Base-by-base conservation (phyloP, 2,888 invertebrate species). In the Liopterus haemorrhoidalis region DNA sequence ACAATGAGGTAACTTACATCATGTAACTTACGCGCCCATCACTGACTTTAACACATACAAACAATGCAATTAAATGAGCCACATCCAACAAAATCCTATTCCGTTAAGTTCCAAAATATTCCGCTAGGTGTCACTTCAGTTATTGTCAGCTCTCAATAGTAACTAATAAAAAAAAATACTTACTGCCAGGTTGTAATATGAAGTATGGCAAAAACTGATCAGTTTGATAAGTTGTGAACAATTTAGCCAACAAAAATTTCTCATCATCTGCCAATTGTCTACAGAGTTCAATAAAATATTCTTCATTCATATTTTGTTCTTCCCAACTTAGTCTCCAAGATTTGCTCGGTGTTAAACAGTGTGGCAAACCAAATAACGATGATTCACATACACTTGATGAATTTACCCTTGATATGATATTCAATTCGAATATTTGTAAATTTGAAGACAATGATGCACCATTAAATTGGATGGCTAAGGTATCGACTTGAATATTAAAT, bases 141-240 rank as follows among this genome's bases (percentile, higher is more conserved):
- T 8, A 22, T 5, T 22, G 22, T 8, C 22, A 6, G 8, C 8
- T 6, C 22, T 6, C 22, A 8, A 22, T 22, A 22, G 5, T 22
- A 6, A 22, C 22, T 22, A 22, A n/a, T n/a, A n/a, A n/a, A n/a
- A n/a, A n/a, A n/a, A 35, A 6, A 5, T 11, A 30, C n/a, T 11
- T 45, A 45, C 45, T 32, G 31, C 39, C 45, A 14, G 45, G 39
- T 5, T 32, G 25, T 8, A 45, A 20, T 15, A 45, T 19, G 32
- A 45, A 39, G 14, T 45, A 45, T 11, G 45, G 45, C 12, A 19
- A 20, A 33, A 45, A 45, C 14, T 45, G 41, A 41, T 41, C 39
- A 39, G 38, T 39, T 25, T 38, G 31, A 14, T 32, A 31, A 31
- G 32, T 31, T 12, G 45, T 39, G 19, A 22, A 22, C 25, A 45